Evolutionary conservation across 1,140 invertebrate species (phyloP), one percentile per base, ranked within the genome.

Genomic region (Anoplolepis gracilipes): DNA sequence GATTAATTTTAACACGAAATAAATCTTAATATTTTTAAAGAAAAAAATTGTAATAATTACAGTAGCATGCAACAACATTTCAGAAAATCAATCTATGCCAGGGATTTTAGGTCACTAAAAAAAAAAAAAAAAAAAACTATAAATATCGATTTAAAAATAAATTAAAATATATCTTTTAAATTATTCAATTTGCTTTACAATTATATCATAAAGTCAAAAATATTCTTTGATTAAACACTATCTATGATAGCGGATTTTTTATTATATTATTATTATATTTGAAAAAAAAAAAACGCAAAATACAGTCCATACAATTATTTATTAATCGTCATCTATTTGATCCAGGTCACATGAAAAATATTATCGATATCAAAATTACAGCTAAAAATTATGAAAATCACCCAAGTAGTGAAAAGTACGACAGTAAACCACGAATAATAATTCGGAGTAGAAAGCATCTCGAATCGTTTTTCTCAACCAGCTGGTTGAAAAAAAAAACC

Each of bases 361-460:
- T 64, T 84, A 84, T 77, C 22, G 59, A 16, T 46, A 39, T 84
- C 25, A n/a, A 76, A 46, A 57, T 36, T 28, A 42, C 39, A 19
- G 10, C 39, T 28, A 2, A 42, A 53, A 64, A 84, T 84, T 77
- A 77, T 59, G 53, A 69, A 55, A 28, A 61, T 28, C 16, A 30
- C 49, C 33, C 11, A 70, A 69, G 25, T 25, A 64, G 16, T 6
- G 19, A 65, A 25, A 67, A 78, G 30, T 57, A 79, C 4, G 25
- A 61, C 22, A 69, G 49, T 85, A 85, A 85, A 79, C 36, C 75
- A 4, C 13, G 62, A 30, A 85, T 57, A 79, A 85, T 85, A 79
- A 85, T 85, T 85, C 64, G 59, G 49, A 49, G 39, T 39, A 28
- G 59, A 49, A 28, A 46, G 65, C 49, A 30, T 49, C 25, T 72